Base-by-base conservation (phyloP, 2,888 invertebrate species). In the Aspidiotus rigidus region DNA sequence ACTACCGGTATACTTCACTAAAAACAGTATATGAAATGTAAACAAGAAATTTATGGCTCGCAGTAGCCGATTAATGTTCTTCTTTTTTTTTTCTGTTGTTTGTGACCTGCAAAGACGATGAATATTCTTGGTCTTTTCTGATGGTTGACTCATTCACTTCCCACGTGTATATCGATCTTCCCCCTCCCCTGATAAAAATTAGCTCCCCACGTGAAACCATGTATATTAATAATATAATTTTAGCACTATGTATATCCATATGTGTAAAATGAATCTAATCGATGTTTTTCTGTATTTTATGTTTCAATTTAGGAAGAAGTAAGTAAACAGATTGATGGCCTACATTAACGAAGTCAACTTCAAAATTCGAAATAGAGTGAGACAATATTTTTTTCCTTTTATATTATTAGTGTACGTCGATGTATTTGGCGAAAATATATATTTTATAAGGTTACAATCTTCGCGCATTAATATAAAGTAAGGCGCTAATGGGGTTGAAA, bases 291-390 rank as follows among this genome's bases (percentile, higher is more conserved):
- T 66, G 16, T 59, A 17, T 66, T 59, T 49, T 66, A 59, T 66
- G 55, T 66, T 28, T 56, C 11, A 57, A 60, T 66, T 60, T 55
- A 66, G 66, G 66, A 66, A 66, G 66, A 66, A 66, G 66, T 66
- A 66, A 66, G 66, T 66, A 59, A 60, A 66, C 66, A 57, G 49
- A 64, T 59, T 28, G 40, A 57, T 66, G 42, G 49, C 41, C 49
- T 59, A 39, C 62, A 13, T 17, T 56, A 39, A 16, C 64, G 55
- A 42, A 64, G 57, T 56, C 56, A 64, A 41, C 42, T 55, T 59
- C 39, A 59, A 16, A 16, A n/a, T 55, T 59, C 49, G 49, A 11
- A 13, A 49, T 49, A 13, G 17, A 59, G 59, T 59, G 59, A 59
- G 59, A 59, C 39, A 39, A 59, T 59, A 55, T 55, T 7, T 59